Evolutionary conservation across 2,113 vertebrate genomes (phyloP).

Genomic region (Pangasianodon gigas): DNA sequence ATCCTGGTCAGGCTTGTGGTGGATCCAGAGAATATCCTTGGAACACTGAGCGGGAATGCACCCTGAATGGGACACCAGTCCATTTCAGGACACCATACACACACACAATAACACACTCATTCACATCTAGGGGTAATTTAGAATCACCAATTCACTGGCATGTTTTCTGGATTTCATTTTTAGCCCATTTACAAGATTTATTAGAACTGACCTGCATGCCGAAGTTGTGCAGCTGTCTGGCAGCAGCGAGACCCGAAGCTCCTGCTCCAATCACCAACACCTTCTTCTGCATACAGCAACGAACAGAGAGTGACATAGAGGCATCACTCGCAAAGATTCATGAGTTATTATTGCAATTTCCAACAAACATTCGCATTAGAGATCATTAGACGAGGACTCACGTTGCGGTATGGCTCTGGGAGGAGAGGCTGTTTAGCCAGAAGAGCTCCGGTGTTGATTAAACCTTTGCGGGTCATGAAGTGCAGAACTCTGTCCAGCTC

Average conservation of each 20-base stretch:
- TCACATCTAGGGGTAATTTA: background rate
- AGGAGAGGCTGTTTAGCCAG: slow-evolving; percentile 82
- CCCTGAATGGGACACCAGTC: background rate
- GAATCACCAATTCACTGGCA: background rate
- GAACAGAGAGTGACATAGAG: background rate
- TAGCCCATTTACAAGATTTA: no score
- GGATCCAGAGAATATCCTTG: background rate
- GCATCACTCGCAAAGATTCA: background rate
- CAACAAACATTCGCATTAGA: no score
- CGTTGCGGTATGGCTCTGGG: slow-evolving; percentile 82
- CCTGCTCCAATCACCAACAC: slow-evolving; percentile 91
- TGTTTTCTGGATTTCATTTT: background rate
- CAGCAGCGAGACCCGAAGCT: slow-evolving; percentile 90
- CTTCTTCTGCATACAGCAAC: slow-evolving; percentile 76
- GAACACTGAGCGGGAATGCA: no score
- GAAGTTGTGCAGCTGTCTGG: slow-evolving; percentile 92
- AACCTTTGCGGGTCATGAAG: slow-evolving; percentile 94
- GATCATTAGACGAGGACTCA: slow-evolving; percentile 63
- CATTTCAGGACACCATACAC: background rate
- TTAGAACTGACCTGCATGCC: slow-evolving; percentile 83
- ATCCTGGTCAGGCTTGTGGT: background rate
- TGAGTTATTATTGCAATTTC: no score
- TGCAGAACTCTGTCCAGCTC: slow-evolving; percentile 90
- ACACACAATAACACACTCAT: background rate
- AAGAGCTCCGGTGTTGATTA: slow-evolving; percentile 93